Conservation (phyloP, 2,888 invertebrate genomes). For the Xylota sylvarum region DNA sequence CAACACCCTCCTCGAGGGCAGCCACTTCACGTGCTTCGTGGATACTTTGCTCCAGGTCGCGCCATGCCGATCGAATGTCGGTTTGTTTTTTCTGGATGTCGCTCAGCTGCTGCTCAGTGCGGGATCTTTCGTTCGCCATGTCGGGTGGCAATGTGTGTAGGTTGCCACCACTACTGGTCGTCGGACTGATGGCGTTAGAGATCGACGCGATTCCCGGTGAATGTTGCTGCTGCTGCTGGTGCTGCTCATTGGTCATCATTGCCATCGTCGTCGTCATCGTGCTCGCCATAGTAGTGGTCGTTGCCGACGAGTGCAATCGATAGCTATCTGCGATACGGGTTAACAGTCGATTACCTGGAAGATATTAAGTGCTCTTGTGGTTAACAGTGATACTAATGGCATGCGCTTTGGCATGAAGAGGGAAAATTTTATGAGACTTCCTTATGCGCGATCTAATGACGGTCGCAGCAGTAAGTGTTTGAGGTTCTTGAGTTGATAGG, state of each 20-base stretch:
- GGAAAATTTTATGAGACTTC: slow-evolving; percentile 53
- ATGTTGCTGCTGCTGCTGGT: slow-evolving; percentile 28
- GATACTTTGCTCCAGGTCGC: slow-evolving; percentile 87
- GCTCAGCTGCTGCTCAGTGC: slow-evolving; percentile 86
- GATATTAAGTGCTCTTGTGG: slow-evolving; percentile 71
- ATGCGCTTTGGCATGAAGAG: neutral
- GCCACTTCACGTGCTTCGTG: slow-evolving; percentile 87
- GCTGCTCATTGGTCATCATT: slow-evolving; percentile 46
- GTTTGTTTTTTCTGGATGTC: slow-evolving; percentile 87
- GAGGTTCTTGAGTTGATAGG: slow-evolving; percentile 23
- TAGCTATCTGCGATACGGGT: slow-evolving; percentile 83
- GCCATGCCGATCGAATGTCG: slow-evolving; percentile 87
- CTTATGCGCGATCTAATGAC: slow-evolving; percentile 53
- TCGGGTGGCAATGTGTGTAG: slow-evolving; percentile 86
- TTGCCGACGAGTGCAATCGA: slow-evolving; percentile 78
- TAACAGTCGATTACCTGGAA: slow-evolving; percentile 83
- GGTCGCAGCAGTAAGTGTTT: slow-evolving; percentile 22
- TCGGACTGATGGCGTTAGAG: slow-evolving; percentile 56
- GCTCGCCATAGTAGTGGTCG: slow-evolving; percentile 51
- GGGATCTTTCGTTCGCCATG: slow-evolving; percentile 87
- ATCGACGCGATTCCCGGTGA: slow-evolving; percentile 68
- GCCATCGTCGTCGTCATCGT: slow-evolving; percentile 38
- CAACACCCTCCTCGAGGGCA: slow-evolving; percentile 88
- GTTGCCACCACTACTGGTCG: slow-evolving; percentile 36
- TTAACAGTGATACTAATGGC: slow-evolving; percentile 53